Conservation (phyloP, 2,888 invertebrate genomes). For the Physocephala rufipes region DNA sequence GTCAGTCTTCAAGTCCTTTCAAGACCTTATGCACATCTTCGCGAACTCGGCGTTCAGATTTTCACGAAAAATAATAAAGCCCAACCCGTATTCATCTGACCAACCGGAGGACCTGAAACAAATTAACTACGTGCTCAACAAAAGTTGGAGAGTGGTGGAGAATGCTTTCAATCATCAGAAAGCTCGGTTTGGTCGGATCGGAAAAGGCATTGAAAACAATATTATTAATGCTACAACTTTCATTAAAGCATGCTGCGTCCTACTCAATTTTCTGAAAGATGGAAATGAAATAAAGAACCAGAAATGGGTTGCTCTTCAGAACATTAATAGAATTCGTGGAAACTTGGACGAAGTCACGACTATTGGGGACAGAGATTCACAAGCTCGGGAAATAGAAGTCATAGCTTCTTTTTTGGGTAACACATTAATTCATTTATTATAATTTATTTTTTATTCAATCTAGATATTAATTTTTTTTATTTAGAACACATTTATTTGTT, state of each 20-base stretch:
- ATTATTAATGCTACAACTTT: constrained; percentile 26
- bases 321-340: neutral
- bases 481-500: neutral
- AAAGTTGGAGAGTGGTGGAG: constrained; percentile 30
- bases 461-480: neutral
- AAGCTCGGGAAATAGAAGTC: neutral
- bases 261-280: constrained; percentile 35
- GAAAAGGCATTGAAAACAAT: constrained; percentile 36
- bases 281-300: constrained; percentile 26
- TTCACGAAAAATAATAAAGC: constrained; percentile 41
- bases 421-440: neutral
- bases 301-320: constrained; percentile 5
- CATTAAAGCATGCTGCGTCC: constrained; percentile 34
- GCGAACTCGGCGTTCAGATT: constrained; percentile 41
- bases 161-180: constrained; percentile 29
- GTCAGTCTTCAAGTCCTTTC: constrained; percentile 21
- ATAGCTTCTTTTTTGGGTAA: constrained; percentile 8
- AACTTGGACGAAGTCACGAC: neutral
- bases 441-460: neutral
- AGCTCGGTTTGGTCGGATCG: constrained; percentile 34
- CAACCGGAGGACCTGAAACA: constrained; percentile 14
- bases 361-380: neutral
- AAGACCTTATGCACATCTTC: constrained; percentile 41
- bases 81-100: constrained; percentile 31
- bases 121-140: constrained; percentile 31